Conservation (phyloP, 2,797 vertebrate genomes). For the Zonotrichia albicollis region DNA sequence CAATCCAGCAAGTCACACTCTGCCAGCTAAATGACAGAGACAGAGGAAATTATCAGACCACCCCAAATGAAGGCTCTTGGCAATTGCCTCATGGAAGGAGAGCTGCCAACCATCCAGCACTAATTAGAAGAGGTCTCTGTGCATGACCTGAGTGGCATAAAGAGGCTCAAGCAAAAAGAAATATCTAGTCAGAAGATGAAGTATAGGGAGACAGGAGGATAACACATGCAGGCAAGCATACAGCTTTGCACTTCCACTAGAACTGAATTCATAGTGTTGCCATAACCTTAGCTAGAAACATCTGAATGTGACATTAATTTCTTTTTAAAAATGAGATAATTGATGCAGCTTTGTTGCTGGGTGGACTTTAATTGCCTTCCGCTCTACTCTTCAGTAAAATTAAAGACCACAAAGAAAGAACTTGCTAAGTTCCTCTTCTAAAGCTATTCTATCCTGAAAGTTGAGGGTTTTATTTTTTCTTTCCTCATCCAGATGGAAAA, state of each 20-base stretch:
- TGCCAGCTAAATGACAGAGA: background rate
- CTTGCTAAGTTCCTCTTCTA: background rate
- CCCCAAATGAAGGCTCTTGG: background rate
- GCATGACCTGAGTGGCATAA: background rate
- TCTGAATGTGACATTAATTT: background rate
- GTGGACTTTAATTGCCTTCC: background rate
- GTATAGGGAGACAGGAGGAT: background rate
- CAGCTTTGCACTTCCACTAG: background rate
- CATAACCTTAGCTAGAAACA: background rate
- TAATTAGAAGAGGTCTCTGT: background rate
- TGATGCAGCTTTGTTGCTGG: background rate
- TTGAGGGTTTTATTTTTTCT: background rate
- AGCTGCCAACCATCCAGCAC: background rate
- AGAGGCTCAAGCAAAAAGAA: background rate
- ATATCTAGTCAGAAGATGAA: background rate
- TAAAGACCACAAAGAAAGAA: background rate
- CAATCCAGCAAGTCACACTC: background rate
- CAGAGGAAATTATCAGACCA: background rate
- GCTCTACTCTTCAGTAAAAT: background rate
- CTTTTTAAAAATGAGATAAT: background rate
- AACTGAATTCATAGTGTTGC: background rate
- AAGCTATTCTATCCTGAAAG: background rate
- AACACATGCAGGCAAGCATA: background rate
- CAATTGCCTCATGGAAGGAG: background rate
- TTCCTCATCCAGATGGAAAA: background rate